A percentile compares a stretch with the other conserved stretches of the same genome.
phyloP scores from a whole-genome alignment of 2,113 vertebrate genomes.

The Chinchilla lanigera region DNA sequence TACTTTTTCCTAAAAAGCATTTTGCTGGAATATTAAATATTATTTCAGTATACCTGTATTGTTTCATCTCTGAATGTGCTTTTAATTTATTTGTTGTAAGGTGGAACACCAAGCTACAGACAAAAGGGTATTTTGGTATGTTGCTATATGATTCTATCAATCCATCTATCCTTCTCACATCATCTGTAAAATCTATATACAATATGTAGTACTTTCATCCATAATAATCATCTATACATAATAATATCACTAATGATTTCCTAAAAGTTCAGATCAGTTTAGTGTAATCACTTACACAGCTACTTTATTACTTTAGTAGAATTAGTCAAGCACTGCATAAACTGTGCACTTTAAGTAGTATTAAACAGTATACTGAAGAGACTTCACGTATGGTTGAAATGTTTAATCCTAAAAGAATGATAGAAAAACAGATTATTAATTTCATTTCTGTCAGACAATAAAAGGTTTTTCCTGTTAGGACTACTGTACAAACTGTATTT shows the following conservation, averaged over 20 bases:
- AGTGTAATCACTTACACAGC: background rate
- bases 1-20: background rate
- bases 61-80: background rate
- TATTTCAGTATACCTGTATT: background rate
- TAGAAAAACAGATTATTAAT: conserved; percentile 21
- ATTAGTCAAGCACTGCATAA: background rate
- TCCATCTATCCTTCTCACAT: background rate
- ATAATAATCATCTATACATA: background rate
- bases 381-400: background rate
- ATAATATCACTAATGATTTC: background rate
- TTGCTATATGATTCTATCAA: background rate
- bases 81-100: background rate
- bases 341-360: background rate
- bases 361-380: background rate
- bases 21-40: background rate
- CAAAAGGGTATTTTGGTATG: background rate
- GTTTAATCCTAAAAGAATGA: background rate
- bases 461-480: background rate
- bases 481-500: background rate
- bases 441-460: background rate
- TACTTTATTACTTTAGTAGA: background rate
- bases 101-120: background rate
- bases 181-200: background rate
- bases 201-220: background rate
- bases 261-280: background rate